Base-by-base conservation (phyloP, 2,888 invertebrate genomes). In the Protula sp. region DNA sequence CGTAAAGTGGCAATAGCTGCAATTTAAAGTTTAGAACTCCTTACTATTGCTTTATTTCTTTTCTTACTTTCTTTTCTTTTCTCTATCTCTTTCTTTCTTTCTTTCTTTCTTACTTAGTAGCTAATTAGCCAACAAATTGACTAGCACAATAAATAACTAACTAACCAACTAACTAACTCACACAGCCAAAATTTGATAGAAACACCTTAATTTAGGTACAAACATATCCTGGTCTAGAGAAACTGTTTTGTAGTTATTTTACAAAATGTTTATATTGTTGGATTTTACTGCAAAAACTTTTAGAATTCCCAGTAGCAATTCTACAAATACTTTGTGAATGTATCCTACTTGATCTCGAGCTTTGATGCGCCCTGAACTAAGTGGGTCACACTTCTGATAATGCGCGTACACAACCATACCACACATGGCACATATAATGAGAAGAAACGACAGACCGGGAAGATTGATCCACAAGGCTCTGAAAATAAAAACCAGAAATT, bases 1-100 rank as follows among this genome's bases (percentile, higher is more conserved):
- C 92, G 77, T 92, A 95, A 45, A 90, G 85, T 0, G 95, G 95
- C 63, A 95, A 85, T 47, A 95, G 84, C 79, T 94, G 89, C 81
- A 92, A 69, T 19, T n/a, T n/a, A n/a, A n/a, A n/a, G n/a, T n/a
- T n/a, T n/a, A n/a, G n/a, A n/a, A n/a, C n/a, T n/a, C n/a, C n/a
- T n/a, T n/a, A n/a, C n/a, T 50, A 5, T 38, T 26, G 1, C 56
- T 28, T 56, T 28, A 54, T 19, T 22, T 55, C 27, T 14, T n/a
- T 26, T 31, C 26, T 2, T 14, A 55, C 22, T 24, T 26, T n/a
- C 24, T 27, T 24, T 31, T 2, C 2, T 38, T 24, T 22, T 1
- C 45, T 30, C n/a, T 31, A 9, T 54, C 14, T 54, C 9, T 54
- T 4, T 54, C 9, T 29, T 4, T 54, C 9, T 24, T 9, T 28